Conservation (phyloP, 2,797 vertebrate species). For the Mastacembelus armatus region DNA sequence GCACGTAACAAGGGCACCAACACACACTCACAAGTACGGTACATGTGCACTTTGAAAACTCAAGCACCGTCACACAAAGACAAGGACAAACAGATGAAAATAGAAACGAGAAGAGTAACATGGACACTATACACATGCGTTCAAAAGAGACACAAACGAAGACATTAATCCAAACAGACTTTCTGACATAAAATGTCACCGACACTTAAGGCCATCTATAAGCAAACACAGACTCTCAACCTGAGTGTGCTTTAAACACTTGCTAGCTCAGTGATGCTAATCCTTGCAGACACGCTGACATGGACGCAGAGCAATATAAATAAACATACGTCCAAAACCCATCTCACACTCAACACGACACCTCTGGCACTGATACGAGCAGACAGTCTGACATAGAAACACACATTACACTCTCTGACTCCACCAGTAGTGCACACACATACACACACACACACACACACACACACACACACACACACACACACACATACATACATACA, state of each 20-base stretch:
- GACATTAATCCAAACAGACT: slow-evolving; percentile 53
- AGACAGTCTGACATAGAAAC: slow-evolving; percentile 59
- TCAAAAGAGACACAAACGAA: slow-evolving; percentile 28
- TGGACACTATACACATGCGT: not conserved
- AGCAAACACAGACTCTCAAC: slow-evolving; percentile 38
- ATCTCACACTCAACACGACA: slow-evolving; percentile 39
- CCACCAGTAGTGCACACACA: slow-evolving; percentile 9
- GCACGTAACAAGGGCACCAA: slow-evolving; percentile 15
- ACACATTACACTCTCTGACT: slow-evolving; percentile 31
- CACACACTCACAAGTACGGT: not conserved
- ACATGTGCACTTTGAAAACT: slow-evolving; percentile 1
- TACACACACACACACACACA: not conserved
- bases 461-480: not conserved
- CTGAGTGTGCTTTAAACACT: slow-evolving; percentile 39
- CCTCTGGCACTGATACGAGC: slow-evolving; percentile 39
- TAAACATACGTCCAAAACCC: slow-evolving; percentile 60
- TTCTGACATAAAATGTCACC: slow-evolving; percentile 43
- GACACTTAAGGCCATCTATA: slow-evolving; percentile 51
- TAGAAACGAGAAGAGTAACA: slow-evolving; percentile 8
- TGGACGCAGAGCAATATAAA: slow-evolving; percentile 55
- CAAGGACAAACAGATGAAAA: slow-evolving; percentile 16
- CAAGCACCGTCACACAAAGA: not conserved
- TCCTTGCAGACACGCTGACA: slow-evolving; percentile 65
- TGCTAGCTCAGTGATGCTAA: slow-evolving; percentile 58
- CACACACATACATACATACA: not conserved